Conservation (phyloP, 2,113 vertebrate species). For the Rattus rattus region DNA sequence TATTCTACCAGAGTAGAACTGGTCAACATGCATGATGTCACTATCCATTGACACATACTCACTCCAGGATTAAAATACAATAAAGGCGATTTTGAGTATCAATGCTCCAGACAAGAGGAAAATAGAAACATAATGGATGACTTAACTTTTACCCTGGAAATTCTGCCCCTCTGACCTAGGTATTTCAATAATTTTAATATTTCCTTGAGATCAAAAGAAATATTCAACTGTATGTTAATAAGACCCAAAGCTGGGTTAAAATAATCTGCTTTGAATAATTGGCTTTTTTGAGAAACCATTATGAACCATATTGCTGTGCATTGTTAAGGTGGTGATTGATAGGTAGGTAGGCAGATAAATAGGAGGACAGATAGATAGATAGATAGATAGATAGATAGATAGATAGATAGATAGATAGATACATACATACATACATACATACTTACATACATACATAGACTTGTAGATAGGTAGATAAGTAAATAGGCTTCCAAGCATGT, state of each 20-base stretch:
- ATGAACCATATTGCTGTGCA: not conserved
- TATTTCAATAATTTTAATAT: not conserved
- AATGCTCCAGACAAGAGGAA: not conserved
- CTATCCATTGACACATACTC: not conserved
- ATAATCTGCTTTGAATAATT: not conserved
- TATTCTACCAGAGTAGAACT: not conserved
- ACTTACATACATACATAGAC: not conserved
- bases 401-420: not conserved
- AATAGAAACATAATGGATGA: not conserved
- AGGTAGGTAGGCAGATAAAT: not conserved
- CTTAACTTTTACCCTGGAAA: not conserved
- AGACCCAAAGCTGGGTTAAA: not conserved
- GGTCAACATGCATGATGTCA: not conserved
- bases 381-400: not conserved
- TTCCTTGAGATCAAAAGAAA: not conserved
- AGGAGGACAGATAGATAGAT: too few relatives aligned
- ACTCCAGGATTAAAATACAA: not conserved
- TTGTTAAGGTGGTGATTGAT: not conserved
- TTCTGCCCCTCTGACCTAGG: not conserved
- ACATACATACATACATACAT: too few relatives aligned
- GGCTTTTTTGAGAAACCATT: not conserved
- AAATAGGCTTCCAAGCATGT: not conserved
- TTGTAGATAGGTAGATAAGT: not conserved
- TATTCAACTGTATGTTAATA: not conserved
- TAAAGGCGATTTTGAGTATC: not conserved